Conservation (phyloP, 2,113 vertebrate genomes). For the Lethenteron camtschaticum region DNA sequence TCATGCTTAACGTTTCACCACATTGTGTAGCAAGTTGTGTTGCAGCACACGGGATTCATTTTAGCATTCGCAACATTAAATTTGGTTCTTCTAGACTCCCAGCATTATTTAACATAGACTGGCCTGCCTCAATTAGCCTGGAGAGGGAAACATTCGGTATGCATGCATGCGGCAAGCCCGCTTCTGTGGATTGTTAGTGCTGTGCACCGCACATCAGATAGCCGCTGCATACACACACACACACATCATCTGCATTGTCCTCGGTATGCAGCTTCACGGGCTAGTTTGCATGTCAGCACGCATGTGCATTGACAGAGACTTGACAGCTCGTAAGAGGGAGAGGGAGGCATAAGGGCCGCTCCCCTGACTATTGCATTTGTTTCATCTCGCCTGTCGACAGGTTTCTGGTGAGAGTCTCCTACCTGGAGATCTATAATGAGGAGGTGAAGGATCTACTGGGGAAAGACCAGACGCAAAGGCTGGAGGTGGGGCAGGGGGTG, state of each 20-base stretch:
- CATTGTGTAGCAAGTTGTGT: no score
- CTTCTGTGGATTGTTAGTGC: no score
- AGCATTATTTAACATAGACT: no score
- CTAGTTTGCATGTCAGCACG: background rate
- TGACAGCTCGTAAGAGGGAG: background rate
- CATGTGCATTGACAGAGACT: background rate
- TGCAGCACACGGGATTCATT: no score
- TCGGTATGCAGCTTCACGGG: slow-evolving; percentile 1
- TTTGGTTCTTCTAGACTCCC: no score
- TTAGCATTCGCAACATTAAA: no score
- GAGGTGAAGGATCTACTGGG: slow-evolving; percentile 4
- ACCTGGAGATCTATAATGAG: slow-evolving; percentile 6
- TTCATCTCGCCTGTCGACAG: slow-evolving; percentile 5
- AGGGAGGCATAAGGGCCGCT: background rate
- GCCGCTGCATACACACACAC: background rate
- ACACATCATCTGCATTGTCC: background rate
- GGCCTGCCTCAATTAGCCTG: no score
- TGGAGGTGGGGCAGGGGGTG: background rate
- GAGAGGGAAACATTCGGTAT: no score
- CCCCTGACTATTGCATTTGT: background rate
- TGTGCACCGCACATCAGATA: no score
- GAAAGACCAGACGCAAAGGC: slow-evolving; percentile 6
- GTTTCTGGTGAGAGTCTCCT: slow-evolving; percentile 5
- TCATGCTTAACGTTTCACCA: no score
- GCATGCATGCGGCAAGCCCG: no score